Evolutionary conservation across 2,888 invertebrate genomes (phyloP).

Genomic region (Iselma pallidipennis): DNA sequence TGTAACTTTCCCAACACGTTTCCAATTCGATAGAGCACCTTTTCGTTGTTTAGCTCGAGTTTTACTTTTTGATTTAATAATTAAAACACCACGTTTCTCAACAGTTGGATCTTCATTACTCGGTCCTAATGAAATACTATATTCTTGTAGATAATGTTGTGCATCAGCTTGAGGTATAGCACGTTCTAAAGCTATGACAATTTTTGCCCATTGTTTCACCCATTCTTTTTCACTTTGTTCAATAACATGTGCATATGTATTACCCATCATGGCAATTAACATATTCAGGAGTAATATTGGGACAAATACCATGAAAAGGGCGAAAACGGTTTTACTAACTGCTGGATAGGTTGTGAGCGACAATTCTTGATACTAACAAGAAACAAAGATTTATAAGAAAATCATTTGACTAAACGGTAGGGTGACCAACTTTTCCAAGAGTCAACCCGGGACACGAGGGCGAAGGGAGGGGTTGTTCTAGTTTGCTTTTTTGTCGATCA

Average conservation of each 20-base stretch:
- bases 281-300: constrained; percentile 95
- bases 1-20: constrained; percentile 89
- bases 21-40: constrained; percentile 96
- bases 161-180: constrained; percentile 90
- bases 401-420: too few relatives aligned
- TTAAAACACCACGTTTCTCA: constrained; percentile 93
- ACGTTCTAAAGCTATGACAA: constrained; percentile 93
- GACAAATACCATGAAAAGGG: constrained; percentile 96
- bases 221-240: constrained; percentile 99
- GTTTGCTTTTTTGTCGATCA: too few relatives aligned
- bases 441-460: too few relatives aligned
- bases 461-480: too few relatives aligned
- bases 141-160: constrained; percentile 89
- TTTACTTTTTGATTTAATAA: constrained; percentile 96
- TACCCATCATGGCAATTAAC: constrained; percentile 99
- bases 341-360: constrained; percentile 88
- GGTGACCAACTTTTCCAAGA: too few relatives aligned
- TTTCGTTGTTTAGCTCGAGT: constrained; percentile 95
- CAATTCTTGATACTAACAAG: constrained; percentile 84
- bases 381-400: not conserved
- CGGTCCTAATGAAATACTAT: constrained; percentile 89
- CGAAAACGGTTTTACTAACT: constrained; percentile 94
- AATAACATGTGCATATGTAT: constrained; percentile 97
- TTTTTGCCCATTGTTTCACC: constrained; percentile 99
- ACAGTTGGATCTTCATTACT: constrained; percentile 75